Evolutionary conservation across 2,113 vertebrate genomes (phyloP), one percentile per base, ranked within the genome.

Genomic region (Muntiacus muntjak): DNA sequence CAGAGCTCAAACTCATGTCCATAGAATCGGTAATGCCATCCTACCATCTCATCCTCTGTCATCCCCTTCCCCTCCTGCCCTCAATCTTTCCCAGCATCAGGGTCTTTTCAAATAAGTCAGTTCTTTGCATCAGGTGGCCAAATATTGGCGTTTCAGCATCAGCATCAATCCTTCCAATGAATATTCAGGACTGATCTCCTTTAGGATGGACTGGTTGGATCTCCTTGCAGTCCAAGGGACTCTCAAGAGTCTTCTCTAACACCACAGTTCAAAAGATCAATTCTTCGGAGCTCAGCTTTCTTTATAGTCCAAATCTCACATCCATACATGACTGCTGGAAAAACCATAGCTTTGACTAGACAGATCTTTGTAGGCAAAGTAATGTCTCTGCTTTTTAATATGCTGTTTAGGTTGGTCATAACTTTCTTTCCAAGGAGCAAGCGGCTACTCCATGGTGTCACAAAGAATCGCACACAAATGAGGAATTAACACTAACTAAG

Each of bases 381-480:
- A 12, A 71, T 71, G 67, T 71, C n/a, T 71, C n/a, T 71, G 19
- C 67, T 71, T 23, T 67, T 71, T 36, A 40, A 71, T 12, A 40
- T 23, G n/a, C n/a, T 40, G 9, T 71, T n/a, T 67, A 36, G 64
- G 17, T 36, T 71, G n/a, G 64, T 40, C n/a, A 71, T 36, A 71
- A 9, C n/a, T 71, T 71, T 71, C 67, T n/a, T 71, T 71, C n/a
- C 67, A 71, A 23, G 64, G n/a, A 71, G n/a, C n/a, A 71, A 40
- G 67, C 5, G 6, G n/a, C 67, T 71, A 71, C n/a, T 71, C 9
- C 2, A 3, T 23, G n/a, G 67, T 23, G n/a, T 71, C 5, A 0
- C 67, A 36, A 36, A 71, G n/a, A 71, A n/a, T 71, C 0, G 9
- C 19, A 71, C 0, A 1, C 19, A 55, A 55, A 19, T 55, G 54